phyloP scores from a whole-genome alignment of 2,797 vertebrate genomes.

The Silurus lanzhouensis region DNA sequence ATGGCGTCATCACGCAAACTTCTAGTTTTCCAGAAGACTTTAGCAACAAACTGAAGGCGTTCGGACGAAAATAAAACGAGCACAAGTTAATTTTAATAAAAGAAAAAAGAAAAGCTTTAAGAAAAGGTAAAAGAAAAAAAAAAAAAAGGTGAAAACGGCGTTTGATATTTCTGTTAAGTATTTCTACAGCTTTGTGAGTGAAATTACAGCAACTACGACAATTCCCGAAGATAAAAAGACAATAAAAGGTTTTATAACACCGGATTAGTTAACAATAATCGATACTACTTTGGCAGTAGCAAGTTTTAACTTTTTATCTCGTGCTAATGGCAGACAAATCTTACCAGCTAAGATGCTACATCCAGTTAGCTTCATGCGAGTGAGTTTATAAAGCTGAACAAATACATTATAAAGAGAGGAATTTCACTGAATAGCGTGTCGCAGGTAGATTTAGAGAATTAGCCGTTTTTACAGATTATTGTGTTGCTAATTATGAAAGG shows the following conservation, averaged over 20 bases:
- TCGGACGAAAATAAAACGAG: too few relatives aligned
- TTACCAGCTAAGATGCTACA: constrained; percentile 30
- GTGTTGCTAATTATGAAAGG: not conserved
- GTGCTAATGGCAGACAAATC: constrained; percentile 24
- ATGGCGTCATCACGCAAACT: not conserved
- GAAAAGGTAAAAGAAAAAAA: not conserved
- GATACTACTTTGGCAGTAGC: constrained; percentile 1
- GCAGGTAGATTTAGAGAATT: not conserved
- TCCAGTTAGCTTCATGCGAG: constrained; percentile 27
- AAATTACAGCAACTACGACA: not conserved
- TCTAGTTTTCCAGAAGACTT: not conserved
- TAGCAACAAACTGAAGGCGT: too few relatives aligned
- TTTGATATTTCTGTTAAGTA: not conserved
- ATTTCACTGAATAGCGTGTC: not conserved
- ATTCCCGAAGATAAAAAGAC: too few relatives aligned
- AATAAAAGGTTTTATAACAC: not conserved
- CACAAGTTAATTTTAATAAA: too few relatives aligned
- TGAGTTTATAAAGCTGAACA: constrained; percentile 13
- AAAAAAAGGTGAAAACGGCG: too few relatives aligned
- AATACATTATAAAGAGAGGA: not conserved
- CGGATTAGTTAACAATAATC: not conserved
- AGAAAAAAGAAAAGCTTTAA: too few relatives aligned
- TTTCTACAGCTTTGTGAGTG: not conserved
- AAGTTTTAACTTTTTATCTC: constrained; percentile 39
- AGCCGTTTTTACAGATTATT: not conserved